phyloP scores from a whole-genome alignment of 2,113 vertebrate genomes.

The Myotis davidii region DNA sequence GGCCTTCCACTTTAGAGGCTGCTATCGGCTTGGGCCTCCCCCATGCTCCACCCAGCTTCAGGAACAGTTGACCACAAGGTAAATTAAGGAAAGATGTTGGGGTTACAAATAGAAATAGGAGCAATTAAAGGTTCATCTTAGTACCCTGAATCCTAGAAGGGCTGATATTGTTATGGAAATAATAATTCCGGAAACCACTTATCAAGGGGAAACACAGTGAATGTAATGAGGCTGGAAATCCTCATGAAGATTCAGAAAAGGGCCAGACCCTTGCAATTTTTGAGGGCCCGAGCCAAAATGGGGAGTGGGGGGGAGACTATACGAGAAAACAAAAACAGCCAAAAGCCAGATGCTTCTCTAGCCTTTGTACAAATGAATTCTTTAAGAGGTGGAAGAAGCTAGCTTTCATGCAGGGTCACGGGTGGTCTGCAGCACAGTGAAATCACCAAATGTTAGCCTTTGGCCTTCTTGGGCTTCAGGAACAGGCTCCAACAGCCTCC shows the following conservation, averaged over 20 bases:
- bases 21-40: background rate
- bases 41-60: background rate
- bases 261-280: background rate
- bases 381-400: slow-evolving; percentile 14
- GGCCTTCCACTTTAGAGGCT: background rate
- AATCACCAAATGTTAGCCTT: background rate
- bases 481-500: background rate
- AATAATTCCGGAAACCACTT: background rate
- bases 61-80: background rate
- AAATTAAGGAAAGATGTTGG: background rate
- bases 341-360: background rate
- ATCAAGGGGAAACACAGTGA: background rate
- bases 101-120: slow-evolving; percentile 4
- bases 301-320: background rate
- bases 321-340: background rate
- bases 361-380: background rate
- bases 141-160: background rate
- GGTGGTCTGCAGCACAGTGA: too few relatives aligned
- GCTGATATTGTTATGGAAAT: background rate
- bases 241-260: background rate
- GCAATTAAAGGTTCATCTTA: background rate
- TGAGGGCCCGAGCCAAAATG: background rate
- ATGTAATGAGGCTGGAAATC: background rate
- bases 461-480: background rate
- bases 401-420: background rate